Percentiles rank a stretch among this genome's conserved stretches.
phyloP scores from a whole-genome alignment of 2,113 vertebrate genomes.

The Burhinus bistriatus region DNA sequence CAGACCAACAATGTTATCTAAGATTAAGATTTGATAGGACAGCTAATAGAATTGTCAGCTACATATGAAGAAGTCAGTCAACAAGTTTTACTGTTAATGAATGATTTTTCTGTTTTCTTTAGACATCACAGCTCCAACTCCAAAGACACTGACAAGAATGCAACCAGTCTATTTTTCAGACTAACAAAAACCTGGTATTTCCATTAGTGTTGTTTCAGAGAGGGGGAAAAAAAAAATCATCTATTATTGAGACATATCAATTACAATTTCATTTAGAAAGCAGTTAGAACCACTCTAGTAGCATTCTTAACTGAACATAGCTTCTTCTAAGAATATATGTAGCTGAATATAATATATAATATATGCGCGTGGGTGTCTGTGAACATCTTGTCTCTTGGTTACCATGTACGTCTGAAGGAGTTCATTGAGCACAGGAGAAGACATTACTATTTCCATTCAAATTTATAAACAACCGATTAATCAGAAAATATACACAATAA shows the following conservation, averaged over 20 bases:
- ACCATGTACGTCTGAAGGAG: not conserved
- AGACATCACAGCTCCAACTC: not conserved
- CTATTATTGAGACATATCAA: not conserved
- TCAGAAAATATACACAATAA: not conserved
- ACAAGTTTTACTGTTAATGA: slow-evolving; percentile 17
- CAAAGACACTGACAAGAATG: not conserved
- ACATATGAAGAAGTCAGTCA: slow-evolving; percentile 27
- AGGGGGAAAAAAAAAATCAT: not conserved
- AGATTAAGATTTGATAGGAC: slow-evolving; percentile 5
- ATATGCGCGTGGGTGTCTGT: not conserved
- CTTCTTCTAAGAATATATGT: not conserved
- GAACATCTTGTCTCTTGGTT: not conserved
- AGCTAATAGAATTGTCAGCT: slow-evolving; percentile 22
- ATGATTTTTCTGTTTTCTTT: slow-evolving; percentile 10
- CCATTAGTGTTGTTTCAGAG: not conserved
- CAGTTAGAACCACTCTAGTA: not conserved
- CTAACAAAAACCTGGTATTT: not conserved
- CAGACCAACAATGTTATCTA: not conserved
- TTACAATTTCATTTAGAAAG: not conserved
- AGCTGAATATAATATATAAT: not conserved
- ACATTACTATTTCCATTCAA: not conserved
- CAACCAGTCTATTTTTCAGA: not conserved
- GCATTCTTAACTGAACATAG: not conserved
- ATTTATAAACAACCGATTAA: not conserved
- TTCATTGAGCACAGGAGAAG: not conserved